Evolutionary conservation across 2,797 vertebrate genomes (phyloP).

Genomic region (Rhadinocentrus ornatus): DNA sequence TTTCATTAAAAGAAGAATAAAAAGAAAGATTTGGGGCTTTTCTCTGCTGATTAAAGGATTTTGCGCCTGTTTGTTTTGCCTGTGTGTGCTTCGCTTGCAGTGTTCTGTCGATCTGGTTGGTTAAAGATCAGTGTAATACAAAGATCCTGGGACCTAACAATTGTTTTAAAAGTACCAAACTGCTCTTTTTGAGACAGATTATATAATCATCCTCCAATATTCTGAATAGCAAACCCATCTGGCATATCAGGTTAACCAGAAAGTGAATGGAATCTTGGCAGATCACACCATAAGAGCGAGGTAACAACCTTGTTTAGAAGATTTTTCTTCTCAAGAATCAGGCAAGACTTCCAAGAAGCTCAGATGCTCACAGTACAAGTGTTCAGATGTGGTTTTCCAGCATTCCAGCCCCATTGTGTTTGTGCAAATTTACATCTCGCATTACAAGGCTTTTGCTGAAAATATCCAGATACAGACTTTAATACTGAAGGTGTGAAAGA

Average conservation of each 20-base stretch:
- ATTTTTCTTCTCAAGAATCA: neutral
- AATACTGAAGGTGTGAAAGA: neutral
- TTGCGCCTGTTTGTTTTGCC: too few species aligned
- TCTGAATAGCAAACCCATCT: neutral
- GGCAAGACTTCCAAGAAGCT: neutral
- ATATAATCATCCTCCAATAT: neutral
- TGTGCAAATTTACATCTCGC: neutral
- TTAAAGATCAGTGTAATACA: neutral
- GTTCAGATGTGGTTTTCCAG: conserved; percentile 17
- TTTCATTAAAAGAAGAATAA: neutral
- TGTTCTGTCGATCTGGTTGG: neutral
- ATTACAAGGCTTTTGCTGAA: conserved; percentile 8
- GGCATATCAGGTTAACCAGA: neutral
- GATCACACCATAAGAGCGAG: neutral
- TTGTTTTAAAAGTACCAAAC: neutral
- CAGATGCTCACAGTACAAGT: neutral
- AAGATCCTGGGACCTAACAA: neutral
- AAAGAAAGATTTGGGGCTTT: neutral
- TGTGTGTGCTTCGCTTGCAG: neutral
- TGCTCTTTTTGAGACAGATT: neutral
- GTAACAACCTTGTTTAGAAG: neutral
- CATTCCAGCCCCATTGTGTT: neutral
- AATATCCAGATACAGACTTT: conserved; percentile 3
- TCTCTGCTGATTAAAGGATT: neutral
- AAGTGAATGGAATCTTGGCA: neutral